phyloP scores from a whole-genome alignment of 2,888 invertebrate genomes.

The Eurytoma californica region DNA sequence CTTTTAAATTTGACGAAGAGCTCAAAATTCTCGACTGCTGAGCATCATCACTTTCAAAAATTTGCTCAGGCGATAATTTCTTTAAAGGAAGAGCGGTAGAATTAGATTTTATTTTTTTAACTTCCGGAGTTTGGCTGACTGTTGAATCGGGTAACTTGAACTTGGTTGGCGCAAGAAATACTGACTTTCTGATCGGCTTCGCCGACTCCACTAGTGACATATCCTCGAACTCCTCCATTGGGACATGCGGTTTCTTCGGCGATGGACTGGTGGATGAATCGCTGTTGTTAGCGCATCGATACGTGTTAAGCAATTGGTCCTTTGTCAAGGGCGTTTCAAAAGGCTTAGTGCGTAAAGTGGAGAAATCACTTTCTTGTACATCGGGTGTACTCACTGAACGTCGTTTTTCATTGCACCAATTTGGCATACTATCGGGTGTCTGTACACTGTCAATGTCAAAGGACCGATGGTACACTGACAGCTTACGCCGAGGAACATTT shows the following conservation, averaged over 20 bases:
- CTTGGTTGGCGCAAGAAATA: constrained; percentile 57
- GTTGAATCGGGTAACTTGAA: constrained; percentile 55
- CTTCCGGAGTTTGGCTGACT: not conserved
- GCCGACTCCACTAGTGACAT: not conserved
- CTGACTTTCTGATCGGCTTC: constrained; percentile 18
- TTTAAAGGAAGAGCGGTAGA: not conserved
- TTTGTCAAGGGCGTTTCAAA: constrained; percentile 25
- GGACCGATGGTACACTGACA: constrained; percentile 67
- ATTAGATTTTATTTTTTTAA: not conserved
- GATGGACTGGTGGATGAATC: constrained; percentile 56
- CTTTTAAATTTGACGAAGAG: constrained; percentile 25
- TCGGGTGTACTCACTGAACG: constrained; percentile 46
- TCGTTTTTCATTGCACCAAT: constrained; percentile 14
- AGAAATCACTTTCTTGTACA: constrained; percentile 37
- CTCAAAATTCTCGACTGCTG: constrained; percentile 46
- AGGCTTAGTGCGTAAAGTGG: not conserved
- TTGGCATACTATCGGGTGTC: constrained; percentile 34
- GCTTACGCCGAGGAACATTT: constrained; percentile 62
- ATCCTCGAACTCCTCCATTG: not conserved
- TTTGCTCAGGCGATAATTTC: not conserved
- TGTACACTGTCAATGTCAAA: constrained; percentile 63
- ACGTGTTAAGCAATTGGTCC: constrained; percentile 50
- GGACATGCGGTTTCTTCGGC: constrained; percentile 36
- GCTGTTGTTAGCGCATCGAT: constrained; percentile 56
- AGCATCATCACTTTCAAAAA: not conserved